Evolutionary conservation across 35 echinoderm and acorn worm species (phyloP).

Genomic region (Hemicentrotus pulcherrimus): DNA sequence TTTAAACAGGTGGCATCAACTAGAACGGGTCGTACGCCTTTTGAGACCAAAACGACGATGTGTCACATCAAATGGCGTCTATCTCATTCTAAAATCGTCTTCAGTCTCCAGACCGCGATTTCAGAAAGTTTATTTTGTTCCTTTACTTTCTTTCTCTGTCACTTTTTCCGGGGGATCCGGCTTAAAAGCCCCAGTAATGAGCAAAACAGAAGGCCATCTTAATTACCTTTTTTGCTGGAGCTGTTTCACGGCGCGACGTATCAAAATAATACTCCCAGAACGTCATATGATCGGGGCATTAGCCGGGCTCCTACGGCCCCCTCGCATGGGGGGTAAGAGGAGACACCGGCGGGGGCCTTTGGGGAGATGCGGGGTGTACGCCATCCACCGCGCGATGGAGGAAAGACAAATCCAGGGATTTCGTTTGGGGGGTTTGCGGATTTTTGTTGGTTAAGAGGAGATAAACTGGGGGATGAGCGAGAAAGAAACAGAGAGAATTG

Average conservation of each 20-base stretch:
- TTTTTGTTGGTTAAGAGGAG: neutral
- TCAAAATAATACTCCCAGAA: constrained; percentile 31
- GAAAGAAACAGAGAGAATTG: neutral
- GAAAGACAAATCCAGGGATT: neutral
- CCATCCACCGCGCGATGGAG: neutral
- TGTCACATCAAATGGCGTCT: neutral
- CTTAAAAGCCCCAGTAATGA: constrained; percentile 40
- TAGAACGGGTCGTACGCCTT: neutral
- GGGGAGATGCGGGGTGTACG: neutral
- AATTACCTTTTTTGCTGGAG: constrained; percentile 47
- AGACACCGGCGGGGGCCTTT: neutral
- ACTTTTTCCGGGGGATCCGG: neutral
- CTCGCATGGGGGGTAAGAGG: constrained; percentile 7
- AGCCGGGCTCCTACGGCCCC: constrained; percentile 22
- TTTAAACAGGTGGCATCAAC: neutral
- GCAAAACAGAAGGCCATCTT: constrained; percentile 52
- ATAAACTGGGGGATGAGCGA: neutral
- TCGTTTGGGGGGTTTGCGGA: neutral
- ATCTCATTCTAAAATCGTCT: neutral
- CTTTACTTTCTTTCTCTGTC: neutral
- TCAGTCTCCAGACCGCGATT: neutral
- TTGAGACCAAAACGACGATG: neutral
- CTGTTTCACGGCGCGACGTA: constrained; percentile 13
- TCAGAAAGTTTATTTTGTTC: neutral
- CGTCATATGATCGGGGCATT: constrained; percentile 36